These are phyloP conservation scores for Meloe dianella DNA, from an alignment of 2,888 invertebrate genomes.

Conservation along the genomic window DNA sequence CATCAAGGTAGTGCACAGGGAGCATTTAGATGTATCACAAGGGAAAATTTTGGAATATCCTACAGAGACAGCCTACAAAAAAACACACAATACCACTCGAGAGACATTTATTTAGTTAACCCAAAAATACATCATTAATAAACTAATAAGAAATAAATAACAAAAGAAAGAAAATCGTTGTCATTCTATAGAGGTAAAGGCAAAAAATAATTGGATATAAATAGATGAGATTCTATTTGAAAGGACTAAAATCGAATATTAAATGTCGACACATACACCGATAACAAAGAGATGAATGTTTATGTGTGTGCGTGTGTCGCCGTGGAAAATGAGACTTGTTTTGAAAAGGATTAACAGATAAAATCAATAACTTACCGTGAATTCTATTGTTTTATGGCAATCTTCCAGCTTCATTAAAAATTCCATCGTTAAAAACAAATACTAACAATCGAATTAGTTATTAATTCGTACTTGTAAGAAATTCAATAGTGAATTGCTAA, in stretches of 20 bases:
- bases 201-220: neutral
- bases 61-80: conserved; percentile 4
- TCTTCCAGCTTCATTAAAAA: neutral
- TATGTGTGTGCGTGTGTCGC: neutral
- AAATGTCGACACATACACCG: neutral
- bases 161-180: neutral
- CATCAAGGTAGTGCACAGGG: neutral
- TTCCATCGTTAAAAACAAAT: no score
- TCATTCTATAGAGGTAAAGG: neutral
- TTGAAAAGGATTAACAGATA: neutral
- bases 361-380: neutral
- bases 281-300: neutral
- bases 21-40: neutral
- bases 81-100: conserved; percentile 19
- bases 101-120: conserved; percentile 14
- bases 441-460: no score
- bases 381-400: neutral
- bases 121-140: neutral
- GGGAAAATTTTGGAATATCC: conserved; percentile 16
- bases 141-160: neutral
- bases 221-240: neutral
- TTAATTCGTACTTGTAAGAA: no score
- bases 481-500: no score
- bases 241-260: neutral
- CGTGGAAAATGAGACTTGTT: neutral